Evolutionary conservation across 2,888 invertebrate species (phyloP).

Genomic region (Micoletzkya japonica): DNA sequence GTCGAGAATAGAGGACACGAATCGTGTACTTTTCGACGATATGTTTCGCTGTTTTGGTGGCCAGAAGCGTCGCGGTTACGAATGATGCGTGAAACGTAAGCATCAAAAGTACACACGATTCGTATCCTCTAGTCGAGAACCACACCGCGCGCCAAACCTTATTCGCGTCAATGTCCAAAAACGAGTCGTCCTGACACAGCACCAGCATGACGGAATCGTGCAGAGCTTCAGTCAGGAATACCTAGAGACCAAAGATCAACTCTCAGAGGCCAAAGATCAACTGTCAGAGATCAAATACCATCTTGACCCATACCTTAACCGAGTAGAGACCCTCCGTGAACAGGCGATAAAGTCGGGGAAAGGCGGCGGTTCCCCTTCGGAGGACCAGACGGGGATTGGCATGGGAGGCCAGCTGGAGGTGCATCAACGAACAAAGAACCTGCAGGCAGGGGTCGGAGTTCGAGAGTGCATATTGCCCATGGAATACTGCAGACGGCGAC

Average conservation of each 20-base stretch:
- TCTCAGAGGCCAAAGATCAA: not conserved
- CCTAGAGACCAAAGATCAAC: constrained; percentile 64
- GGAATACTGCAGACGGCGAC: not conserved
- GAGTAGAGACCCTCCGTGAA: constrained; percentile 87
- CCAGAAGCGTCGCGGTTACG: no score
- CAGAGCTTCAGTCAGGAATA: constrained; percentile 88
- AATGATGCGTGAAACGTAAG: no score
- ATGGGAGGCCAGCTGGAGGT: constrained; percentile 67
- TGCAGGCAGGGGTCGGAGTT: constrained; percentile 71
- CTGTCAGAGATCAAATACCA: not conserved
- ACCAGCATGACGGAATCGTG: constrained; percentile 85
- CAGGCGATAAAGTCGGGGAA: constrained; percentile 82
- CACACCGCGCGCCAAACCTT: no score
- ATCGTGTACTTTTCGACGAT: no score
- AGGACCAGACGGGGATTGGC: constrained; percentile 73
- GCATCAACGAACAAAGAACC: constrained; percentile 48
- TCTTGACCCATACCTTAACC: constrained; percentile 71
- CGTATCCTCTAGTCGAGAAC: no score
- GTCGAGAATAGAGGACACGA: no score
- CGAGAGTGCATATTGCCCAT: no score
- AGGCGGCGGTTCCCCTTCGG: constrained; percentile 82
- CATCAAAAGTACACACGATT: no score
- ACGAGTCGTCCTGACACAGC: constrained; percentile 85
- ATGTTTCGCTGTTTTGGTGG: no score
- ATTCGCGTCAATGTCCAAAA: constrained; percentile 86